A percentile compares a stretch with the other conserved stretches of the same genome.
Evolutionary conservation across 2,797 vertebrate species (phyloP).

Genomic region (Luscinia luscinia): DNA sequence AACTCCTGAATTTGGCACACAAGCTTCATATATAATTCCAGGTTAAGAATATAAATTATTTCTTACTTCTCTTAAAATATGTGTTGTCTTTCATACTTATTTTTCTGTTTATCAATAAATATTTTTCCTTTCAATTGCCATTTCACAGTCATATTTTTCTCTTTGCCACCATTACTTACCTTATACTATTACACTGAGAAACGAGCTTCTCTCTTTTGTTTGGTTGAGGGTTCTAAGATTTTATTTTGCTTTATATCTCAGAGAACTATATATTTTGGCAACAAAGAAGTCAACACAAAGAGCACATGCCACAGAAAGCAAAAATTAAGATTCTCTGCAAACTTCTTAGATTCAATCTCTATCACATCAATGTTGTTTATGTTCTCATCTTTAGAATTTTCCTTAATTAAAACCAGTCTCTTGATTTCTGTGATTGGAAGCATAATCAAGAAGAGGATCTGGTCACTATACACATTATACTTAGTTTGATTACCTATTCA

Average conservation of each 20-base stretch:
- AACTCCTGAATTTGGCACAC: background rate
- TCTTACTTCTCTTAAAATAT: background rate
- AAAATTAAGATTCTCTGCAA: background rate
- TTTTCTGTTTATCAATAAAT: background rate
- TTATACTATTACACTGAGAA: fast-evolving
- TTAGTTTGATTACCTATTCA: background rate
- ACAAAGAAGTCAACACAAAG: background rate
- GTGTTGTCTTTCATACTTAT: background rate
- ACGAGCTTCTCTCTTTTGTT: fast-evolving
- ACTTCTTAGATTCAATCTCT: background rate
- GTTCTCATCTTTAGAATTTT: background rate
- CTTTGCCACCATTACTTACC: background rate
- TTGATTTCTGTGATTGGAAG: background rate
- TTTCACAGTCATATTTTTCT: background rate
- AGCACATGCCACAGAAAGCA: background rate
- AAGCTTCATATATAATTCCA: background rate
- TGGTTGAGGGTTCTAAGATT: background rate
- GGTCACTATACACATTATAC: background rate
- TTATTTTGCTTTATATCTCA: background rate
- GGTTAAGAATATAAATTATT: background rate
- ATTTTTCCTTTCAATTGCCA: background rate
- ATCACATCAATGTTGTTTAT: background rate
- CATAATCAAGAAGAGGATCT: background rate
- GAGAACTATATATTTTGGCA: background rate
- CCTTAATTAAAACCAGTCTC: background rate